phyloP scores from a whole-genome alignment of 2,797 vertebrate species.

The Rhinophrynus dorsalis region DNA sequence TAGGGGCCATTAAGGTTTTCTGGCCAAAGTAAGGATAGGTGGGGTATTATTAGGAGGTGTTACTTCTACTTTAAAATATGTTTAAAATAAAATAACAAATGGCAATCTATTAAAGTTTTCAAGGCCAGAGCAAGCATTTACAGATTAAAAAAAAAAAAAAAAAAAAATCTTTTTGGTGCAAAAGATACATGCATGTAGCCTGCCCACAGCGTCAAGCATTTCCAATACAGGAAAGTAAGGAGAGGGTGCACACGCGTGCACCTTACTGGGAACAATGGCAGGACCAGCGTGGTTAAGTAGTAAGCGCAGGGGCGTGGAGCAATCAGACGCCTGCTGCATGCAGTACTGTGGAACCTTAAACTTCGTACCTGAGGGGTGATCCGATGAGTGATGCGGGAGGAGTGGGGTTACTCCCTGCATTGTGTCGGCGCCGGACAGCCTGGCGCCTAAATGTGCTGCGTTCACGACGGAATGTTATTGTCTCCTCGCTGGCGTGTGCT shows the following conservation, averaged over 20 bases:
- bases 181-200: slow-evolving; percentile 67
- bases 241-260: slow-evolving; percentile 57
- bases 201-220: slow-evolving; percentile 69
- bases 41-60: too few species aligned
- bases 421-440: slow-evolving; percentile 97
- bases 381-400: slow-evolving; percentile 96
- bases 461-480: slow-evolving; percentile 92
- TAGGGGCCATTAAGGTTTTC: too few species aligned
- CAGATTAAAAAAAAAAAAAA: too few species aligned
- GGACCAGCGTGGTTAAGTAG: slow-evolving; percentile 17
- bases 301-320: background rate
- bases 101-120: too few species aligned
- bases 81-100: too few species aligned
- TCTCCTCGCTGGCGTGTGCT: slow-evolving; percentile 92
- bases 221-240: slow-evolving; percentile 46
- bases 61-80: too few species aligned
- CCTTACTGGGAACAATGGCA: slow-evolving; percentile 54
- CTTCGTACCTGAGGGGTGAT: slow-evolving; percentile 96
- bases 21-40: too few species aligned
- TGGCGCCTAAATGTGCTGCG: slow-evolving; percentile 98
- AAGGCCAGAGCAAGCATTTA: too few species aligned
- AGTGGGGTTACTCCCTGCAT: slow-evolving; percentile 98
- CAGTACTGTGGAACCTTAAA: slow-evolving; percentile 71
- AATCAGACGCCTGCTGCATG: slow-evolving; percentile 65
- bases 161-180: too few species aligned